These are phyloP conservation scores for Brachionus rotundiformis DNA, from an alignment of 1,140 invertebrate species.

Conservation along the genomic window DNA sequence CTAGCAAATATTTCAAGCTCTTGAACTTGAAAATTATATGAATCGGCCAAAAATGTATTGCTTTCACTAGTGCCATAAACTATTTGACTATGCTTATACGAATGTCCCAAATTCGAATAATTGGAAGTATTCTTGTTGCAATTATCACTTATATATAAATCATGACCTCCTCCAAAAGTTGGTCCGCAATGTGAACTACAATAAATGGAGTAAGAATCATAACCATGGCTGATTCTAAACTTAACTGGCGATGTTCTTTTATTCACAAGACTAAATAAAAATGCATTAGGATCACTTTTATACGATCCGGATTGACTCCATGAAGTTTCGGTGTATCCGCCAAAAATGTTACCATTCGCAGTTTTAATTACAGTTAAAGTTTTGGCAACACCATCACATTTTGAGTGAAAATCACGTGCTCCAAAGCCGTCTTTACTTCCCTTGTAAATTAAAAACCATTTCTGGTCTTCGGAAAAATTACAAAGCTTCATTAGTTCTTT, in stretches of 20 bases:
- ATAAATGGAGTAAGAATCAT: conserved; percentile 24
- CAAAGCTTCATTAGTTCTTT: conserved; percentile 23
- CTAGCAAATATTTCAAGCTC: conserved; percentile 33
- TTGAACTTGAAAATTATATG: conserved; percentile 43
- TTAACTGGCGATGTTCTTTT: not conserved
- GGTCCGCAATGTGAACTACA: conserved; percentile 26
- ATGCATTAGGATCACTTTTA: conserved; percentile 51
- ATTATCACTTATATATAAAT: conserved; percentile 32
- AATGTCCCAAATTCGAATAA: conserved; percentile 30
- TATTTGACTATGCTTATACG: not conserved
- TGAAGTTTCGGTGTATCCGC: conserved; percentile 52
- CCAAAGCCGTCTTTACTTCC: conserved; percentile 53
- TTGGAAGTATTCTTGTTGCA: not conserved
- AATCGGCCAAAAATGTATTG: conserved; percentile 39
- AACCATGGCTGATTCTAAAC: conserved; percentile 4
- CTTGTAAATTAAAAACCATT: conserved; percentile 53
- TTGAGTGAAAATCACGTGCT: conserved; percentile 52
- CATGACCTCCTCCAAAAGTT: conserved; percentile 44
- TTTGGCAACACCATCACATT: conserved; percentile 53
- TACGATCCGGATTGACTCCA: conserved; percentile 53
- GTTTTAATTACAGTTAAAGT: conserved; percentile 54
- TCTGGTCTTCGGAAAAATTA: conserved; percentile 3
- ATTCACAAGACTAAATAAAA: conserved; percentile 53
- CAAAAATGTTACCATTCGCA: conserved; percentile 53
- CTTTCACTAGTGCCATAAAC: conserved; percentile 28